Evolutionary conservation across 2,113 vertebrate genomes (phyloP).

Genomic region (Apodemus speciosus): DNA sequence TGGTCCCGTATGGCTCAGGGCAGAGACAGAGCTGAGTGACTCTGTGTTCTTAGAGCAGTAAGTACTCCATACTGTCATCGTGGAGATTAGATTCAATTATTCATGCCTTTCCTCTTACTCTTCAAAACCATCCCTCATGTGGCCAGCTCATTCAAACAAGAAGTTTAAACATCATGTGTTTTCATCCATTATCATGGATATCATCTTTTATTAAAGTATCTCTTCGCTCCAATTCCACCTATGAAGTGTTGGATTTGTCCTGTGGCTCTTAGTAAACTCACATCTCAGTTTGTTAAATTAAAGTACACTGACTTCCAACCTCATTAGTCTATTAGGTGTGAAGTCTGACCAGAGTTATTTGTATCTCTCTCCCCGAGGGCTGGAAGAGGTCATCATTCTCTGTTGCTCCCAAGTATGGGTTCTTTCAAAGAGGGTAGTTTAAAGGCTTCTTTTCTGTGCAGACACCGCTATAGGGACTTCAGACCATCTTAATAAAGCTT

Average conservation of each 20-base stretch:
- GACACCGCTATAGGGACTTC: background rate
- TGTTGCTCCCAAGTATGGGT: background rate
- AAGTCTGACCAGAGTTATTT: slow-evolving; percentile 18
- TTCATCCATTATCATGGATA: background rate
- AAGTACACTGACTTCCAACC: background rate
- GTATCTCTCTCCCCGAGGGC: background rate
- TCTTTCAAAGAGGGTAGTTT: background rate
- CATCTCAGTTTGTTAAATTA: slow-evolving; percentile 15
- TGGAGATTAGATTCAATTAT: slow-evolving; percentile 1
- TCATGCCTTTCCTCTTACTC: background rate
- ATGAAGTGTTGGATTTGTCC: background rate
- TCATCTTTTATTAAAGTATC: background rate
- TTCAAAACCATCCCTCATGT: background rate
- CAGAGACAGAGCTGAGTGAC: background rate
- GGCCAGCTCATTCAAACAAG: background rate
- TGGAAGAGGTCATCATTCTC: background rate
- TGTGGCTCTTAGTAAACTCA: background rate
- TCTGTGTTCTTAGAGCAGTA: background rate
- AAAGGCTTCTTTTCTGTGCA: background rate
- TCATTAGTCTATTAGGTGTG: background rate
- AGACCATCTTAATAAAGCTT: background rate
- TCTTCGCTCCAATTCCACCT: background rate
- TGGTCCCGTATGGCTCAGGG: background rate
- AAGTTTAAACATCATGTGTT: background rate
- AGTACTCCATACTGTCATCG: background rate